Conservation (phyloP, 2,113 vertebrate genomes). For the Chloroceryle aenea region DNA sequence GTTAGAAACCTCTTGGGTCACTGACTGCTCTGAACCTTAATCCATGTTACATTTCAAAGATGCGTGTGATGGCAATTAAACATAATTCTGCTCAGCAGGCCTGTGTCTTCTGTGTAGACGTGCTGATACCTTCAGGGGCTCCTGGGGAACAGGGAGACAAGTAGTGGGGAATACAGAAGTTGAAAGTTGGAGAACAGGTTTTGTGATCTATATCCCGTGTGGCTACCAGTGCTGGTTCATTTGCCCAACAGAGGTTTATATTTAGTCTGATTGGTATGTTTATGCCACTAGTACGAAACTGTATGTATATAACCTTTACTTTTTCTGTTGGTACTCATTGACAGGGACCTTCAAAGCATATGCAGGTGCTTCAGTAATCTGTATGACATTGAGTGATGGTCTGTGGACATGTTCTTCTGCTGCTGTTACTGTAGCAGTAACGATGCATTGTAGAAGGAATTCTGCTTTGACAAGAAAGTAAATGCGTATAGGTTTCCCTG, state of each 20-base stretch:
- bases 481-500: not conserved
- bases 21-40: not conserved
- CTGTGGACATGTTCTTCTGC: not conserved
- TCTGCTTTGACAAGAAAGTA: not conserved
- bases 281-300: not conserved
- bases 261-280: not conserved
- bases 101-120: not conserved
- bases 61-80: not conserved
- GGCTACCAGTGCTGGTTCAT: not conserved
- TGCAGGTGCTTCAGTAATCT: not conserved
- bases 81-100: not conserved
- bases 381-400: not conserved
- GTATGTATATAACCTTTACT: not conserved
- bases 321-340: not conserved
- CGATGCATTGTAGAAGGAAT: not conserved
- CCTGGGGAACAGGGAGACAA: not conserved
- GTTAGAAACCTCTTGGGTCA: not conserved
- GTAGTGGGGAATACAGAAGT: not conserved
- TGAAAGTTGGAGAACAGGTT: not conserved
- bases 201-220: not conserved
- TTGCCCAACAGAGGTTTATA: not conserved
- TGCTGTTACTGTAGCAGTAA: not conserved
- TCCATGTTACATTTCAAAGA: not conserved
- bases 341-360: not conserved
- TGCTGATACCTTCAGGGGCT: not conserved